These are phyloP conservation scores for Cotesia vestalis DNA, from an alignment of 1,140 invertebrate genomes.

Conservation along the genomic window DNA sequence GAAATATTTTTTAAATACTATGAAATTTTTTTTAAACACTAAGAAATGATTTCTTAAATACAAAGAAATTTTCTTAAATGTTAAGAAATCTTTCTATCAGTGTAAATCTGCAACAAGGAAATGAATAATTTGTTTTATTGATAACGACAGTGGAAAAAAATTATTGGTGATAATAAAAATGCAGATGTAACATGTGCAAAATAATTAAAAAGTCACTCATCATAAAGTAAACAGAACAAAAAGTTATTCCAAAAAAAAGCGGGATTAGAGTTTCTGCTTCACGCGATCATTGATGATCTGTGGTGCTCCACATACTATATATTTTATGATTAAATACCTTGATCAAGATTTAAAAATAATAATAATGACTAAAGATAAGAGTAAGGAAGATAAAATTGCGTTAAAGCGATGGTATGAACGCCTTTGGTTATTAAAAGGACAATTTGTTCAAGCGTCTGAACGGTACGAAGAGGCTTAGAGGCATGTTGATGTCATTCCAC, in stretches of 20 bases:
- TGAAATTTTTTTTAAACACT: too few species aligned
- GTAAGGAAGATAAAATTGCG: background rate
- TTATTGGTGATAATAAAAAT: too few species aligned
- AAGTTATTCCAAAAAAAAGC: constrained; percentile 11
- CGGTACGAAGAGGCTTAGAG: constrained; percentile 14
- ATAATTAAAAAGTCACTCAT: too few species aligned
- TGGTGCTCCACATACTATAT: background rate
- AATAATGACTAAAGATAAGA: background rate
- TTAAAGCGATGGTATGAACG: constrained; percentile 7
- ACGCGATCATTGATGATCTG: constrained; percentile 17
- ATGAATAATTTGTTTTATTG: too few species aligned
- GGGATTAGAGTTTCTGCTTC: background rate
- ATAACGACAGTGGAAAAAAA: too few species aligned
- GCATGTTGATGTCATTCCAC: constrained; percentile 19
- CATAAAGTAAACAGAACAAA: background rate
- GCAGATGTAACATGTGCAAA: too few species aligned
- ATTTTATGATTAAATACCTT: background rate
- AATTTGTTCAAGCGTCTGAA: background rate
- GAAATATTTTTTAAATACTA: too few species aligned
- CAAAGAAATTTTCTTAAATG: too few species aligned
- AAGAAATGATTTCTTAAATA: too few species aligned
- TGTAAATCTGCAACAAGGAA: too few species aligned
- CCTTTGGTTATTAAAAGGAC: constrained; percentile 27
- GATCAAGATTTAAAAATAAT: background rate
- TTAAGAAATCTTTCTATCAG: too few species aligned